Evolutionary conservation across 2,113 vertebrate genomes (phyloP), one percentile per base, ranked within the genome.

Genomic region (Tor tambroides): DNA sequence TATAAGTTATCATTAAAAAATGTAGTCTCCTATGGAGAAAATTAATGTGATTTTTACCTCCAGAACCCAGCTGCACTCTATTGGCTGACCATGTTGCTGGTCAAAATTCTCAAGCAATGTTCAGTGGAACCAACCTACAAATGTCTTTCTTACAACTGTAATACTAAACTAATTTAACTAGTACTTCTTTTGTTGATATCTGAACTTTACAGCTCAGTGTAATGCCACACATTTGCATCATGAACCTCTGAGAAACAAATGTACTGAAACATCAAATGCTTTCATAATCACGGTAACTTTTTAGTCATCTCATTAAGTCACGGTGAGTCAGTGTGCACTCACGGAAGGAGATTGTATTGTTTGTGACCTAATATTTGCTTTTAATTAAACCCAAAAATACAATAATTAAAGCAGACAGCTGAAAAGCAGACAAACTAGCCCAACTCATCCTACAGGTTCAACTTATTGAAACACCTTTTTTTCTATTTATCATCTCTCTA

Each of bases 381-480:
- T 67, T 49, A 83, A 83, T 83, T 49, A 49, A 80, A 63, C 35
- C 56, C 23, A 23, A 65, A 65, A 83, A 82, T 67, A 69, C 38
- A 67, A 67, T 23, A 35, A 67, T 54, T 86, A 56, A 89, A 67
- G 46, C 21, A 84, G 61, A 41, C 86, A 89, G 85, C 82, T 87
- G 82, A 87, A 83, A 87, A 89, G 88, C 35, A n/a, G 86, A 78
- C 35, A 63, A 84, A 89, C 88, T 11, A 87, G 88, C 72, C 74
- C 43, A 83, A 89, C 86, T 54, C 65, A 87, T 51, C 88, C 61
- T 82, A 51, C 86, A 87, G 83, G 86, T 83, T 79, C 21, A 43
- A 6, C 23, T 30, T 49, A n/a, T 80, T 74, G 38, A 49, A 75
- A 83, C 76, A 75, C 79, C 54, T 1, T 81, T 43, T 61, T 46